phyloP scores from a whole-genome alignment of 2,888 invertebrate species.

The Trichopria drosophilae region DNA sequence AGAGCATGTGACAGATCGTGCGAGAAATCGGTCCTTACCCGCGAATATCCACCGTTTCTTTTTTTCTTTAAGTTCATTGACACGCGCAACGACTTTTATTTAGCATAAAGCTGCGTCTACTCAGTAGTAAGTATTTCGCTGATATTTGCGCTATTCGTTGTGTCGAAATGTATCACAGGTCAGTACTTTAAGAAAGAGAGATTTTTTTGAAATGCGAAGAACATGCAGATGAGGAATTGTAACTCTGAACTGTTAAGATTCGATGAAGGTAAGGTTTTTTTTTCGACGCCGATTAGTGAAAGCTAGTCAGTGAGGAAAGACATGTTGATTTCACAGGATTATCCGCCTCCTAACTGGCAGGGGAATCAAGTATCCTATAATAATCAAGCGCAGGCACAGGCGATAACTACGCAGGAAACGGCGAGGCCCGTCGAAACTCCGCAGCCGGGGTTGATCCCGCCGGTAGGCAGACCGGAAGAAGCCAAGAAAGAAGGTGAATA shows the following conservation, averaged over 20 bases:
- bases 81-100: conserved; percentile 15
- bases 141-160: conserved; percentile 41
- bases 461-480: conserved; percentile 51
- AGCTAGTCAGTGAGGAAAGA: conserved; percentile 32
- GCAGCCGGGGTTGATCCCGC: conserved; percentile 40
- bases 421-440: conserved; percentile 45
- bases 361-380: conserved; percentile 52
- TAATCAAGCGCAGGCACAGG: conserved; percentile 49
- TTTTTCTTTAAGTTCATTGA: conserved; percentile 5
- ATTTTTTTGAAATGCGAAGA: conserved; percentile 45
- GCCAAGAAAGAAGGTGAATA: conserved; percentile 58
- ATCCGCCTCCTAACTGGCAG: conserved; percentile 55
- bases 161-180: conserved; percentile 40
- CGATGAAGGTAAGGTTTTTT: too few species aligned
- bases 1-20: too few species aligned
- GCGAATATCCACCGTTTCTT: too few species aligned
- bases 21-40: too few species aligned
- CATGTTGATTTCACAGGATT: conserved; percentile 48
- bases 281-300: too few species aligned
- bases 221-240: conserved; percentile 46
- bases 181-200: conserved; percentile 42
- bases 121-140: conserved; percentile 44
- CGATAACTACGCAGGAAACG: conserved; percentile 43
- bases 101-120: conserved; percentile 27
- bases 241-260: conserved; percentile 48